phyloP scores from a whole-genome alignment of 92 coral and sea anemone genomes.

The Anthopleura xanthogrammica region DNA sequence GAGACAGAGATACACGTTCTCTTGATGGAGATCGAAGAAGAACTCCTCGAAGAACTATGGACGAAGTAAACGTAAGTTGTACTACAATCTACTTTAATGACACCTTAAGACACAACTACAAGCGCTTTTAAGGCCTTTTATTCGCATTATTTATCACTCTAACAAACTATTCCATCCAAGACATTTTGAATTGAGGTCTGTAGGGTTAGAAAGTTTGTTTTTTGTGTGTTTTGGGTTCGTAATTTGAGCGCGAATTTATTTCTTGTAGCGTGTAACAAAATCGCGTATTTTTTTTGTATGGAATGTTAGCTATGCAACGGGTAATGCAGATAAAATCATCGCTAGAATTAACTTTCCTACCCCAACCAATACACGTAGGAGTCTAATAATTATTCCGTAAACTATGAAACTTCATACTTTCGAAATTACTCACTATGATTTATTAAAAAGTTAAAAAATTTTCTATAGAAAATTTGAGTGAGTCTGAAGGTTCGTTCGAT shows the following conservation, averaged over 20 bases:
- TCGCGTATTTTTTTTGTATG: slow-evolving; percentile 19
- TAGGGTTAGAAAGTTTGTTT: slow-evolving; percentile 18
- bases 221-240: slow-evolving; percentile 25
- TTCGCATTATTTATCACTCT: neutral
- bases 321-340: slow-evolving; percentile 18
- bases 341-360: slow-evolving; percentile 22
- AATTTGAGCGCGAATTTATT: slow-evolving; percentile 35
- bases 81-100: neutral
- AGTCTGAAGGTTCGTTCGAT: neutral
- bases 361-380: slow-evolving; percentile 16
- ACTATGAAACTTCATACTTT: neutral
- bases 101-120: neutral
- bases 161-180: neutral
- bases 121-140: neutral
- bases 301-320: slow-evolving; percentile 23
- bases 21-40: slow-evolving; percentile 22
- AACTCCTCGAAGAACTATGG: slow-evolving; percentile 38
- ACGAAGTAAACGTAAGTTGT: slow-evolving; percentile 33
- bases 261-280: slow-evolving; percentile 26
- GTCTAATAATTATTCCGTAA: slow-evolving; percentile 7
- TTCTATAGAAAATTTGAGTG: neutral
- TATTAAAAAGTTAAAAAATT: neutral
- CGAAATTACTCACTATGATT: neutral
- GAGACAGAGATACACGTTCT: slow-evolving; percentile 12
- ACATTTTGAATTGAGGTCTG: neutral